Evolutionary conservation across 2,797 vertebrate species (phyloP).

Genomic region (Phylloscopus collybita): DNA sequence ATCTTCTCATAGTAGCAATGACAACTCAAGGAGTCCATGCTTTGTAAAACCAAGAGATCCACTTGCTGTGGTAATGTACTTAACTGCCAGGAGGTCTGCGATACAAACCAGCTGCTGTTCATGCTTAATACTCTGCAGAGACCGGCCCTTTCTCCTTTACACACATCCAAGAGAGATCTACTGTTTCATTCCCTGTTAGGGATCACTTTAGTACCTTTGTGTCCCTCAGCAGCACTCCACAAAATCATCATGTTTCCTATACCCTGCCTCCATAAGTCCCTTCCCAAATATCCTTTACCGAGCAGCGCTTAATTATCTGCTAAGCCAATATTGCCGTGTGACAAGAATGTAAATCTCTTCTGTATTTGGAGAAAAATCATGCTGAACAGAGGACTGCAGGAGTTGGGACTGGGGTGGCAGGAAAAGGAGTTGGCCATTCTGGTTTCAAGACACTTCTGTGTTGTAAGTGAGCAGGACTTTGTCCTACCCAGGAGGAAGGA

Average conservation of each 20-base stretch:
- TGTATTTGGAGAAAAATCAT: neutral
- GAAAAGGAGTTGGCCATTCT: neutral
- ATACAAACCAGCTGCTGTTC: neutral
- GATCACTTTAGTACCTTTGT: neutral
- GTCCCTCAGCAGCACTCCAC: neutral
- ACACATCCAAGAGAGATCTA: neutral
- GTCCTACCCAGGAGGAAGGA: neutral
- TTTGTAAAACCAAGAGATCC: neutral
- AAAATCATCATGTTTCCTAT: neutral
- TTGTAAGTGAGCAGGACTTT: neutral
- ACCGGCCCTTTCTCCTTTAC: neutral
- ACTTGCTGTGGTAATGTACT: neutral
- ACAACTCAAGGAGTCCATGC: conserved; percentile 25
- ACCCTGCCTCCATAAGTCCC: neutral
- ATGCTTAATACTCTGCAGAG: neutral
- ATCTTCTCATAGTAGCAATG: neutral
- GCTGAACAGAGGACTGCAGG: neutral
- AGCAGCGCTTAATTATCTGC: neutral
- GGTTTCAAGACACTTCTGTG: neutral
- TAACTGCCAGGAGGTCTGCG: neutral
- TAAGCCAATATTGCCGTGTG: neutral
- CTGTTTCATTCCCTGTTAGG: neutral
- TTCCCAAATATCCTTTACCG: neutral
- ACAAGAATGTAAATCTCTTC: neutral
- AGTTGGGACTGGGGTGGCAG: neutral